phyloP scores from a whole-genome alignment of 2,113 vertebrate genomes.

The Loxodonta africana region DNA sequence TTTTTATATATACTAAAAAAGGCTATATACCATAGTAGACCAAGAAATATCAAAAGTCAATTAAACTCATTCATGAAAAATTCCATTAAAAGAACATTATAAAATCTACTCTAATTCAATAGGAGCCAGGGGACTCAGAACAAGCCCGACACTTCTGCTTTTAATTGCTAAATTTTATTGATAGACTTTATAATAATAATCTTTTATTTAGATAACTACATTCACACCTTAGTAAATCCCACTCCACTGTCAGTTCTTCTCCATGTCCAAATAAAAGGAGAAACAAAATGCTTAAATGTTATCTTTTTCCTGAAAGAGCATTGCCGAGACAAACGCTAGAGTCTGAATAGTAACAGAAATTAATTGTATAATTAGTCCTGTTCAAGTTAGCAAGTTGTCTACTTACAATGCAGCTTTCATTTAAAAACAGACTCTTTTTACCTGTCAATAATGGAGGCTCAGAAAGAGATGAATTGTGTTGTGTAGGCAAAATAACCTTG shows the following conservation, averaged over 20 bases:
- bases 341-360: slow-evolving; percentile 61
- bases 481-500: neutral
- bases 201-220: slow-evolving; percentile 67
- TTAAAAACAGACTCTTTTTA: neutral
- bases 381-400: slow-evolving; percentile 75
- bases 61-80: slow-evolving; percentile 82
- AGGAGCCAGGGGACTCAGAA: slow-evolving; percentile 69
- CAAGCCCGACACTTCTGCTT: slow-evolving; percentile 59
- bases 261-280: slow-evolving; percentile 58
- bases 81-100: slow-evolving; percentile 72
- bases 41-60: slow-evolving; percentile 59
- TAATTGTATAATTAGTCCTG: slow-evolving; percentile 75
- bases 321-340: slow-evolving; percentile 53
- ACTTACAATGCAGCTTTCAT: slow-evolving; percentile 6
- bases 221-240: slow-evolving; percentile 61
- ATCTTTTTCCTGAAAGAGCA: slow-evolving; percentile 43
- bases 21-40: neutral
- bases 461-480: slow-evolving; percentile 11
- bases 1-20: slow-evolving; percentile 59
- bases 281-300: slow-evolving; percentile 4
- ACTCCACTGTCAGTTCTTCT: slow-evolving; percentile 41
- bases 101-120: slow-evolving; percentile 71
- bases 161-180: slow-evolving; percentile 70
- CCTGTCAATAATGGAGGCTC: neutral
- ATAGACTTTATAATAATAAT: slow-evolving; percentile 69